A percentile compares a stretch with the other conserved stretches of the same genome.
Conservation (phyloP, 2,797 vertebrate species). For the Melanotaenia parkinsoni region DNA sequence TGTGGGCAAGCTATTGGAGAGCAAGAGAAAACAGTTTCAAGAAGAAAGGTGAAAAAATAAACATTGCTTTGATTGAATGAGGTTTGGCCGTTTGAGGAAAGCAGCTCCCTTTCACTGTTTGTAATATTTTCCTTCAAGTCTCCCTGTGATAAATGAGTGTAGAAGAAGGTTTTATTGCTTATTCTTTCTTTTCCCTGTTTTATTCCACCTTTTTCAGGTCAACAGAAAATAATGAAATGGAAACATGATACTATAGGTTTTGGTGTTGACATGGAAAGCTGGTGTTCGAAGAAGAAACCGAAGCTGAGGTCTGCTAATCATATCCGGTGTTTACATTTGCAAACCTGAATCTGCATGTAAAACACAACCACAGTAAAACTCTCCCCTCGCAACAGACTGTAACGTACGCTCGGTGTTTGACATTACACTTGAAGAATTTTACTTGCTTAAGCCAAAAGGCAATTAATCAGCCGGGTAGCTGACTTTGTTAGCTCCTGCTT, state of each 20-base stretch:
- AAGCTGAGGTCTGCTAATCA: not conserved
- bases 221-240: constrained; percentile 37
- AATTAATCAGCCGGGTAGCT: constrained; percentile 5
- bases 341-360: not conserved
- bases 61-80: constrained; percentile 48
- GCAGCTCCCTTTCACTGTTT: constrained; percentile 33
- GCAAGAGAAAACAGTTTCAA: not conserved
- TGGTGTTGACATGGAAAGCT: constrained; percentile 14
- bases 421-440: not conserved
- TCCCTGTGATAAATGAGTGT: constrained; percentile 55
- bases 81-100: constrained; percentile 48
- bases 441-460: not conserved
- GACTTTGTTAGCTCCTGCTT: not conserved
- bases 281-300: not conserved
- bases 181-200: constrained; percentile 23
- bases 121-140: constrained; percentile 54
- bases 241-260: constrained; percentile 33
- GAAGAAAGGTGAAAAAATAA: constrained; percentile 23
- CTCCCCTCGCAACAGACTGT: not conserved
- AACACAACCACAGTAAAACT: not conserved
- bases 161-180: constrained; percentile 29
- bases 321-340: not conserved
- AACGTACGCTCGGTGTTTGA: not conserved
- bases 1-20: constrained; percentile 10
- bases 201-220: constrained; percentile 40